Evolutionary conservation across 92 coral and sea anemone genomes (phyloP).

Genomic region (Palythoa grandis): DNA sequence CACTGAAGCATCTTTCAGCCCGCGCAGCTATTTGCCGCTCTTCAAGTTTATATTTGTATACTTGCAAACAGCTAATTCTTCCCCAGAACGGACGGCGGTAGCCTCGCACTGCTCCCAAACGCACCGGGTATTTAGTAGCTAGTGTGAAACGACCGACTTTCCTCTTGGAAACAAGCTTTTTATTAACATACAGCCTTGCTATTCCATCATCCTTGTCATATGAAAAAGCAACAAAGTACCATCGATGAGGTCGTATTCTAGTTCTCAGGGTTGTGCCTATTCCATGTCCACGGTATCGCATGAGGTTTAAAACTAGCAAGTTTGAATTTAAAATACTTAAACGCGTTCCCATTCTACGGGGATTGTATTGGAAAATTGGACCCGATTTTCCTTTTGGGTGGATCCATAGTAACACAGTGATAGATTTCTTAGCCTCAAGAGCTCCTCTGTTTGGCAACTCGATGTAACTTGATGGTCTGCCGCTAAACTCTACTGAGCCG

Average conservation of each 20-base stretch:
- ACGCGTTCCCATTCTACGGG: conserved; percentile 72
- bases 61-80: conserved; percentile 33
- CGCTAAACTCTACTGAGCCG: conserved; percentile 63
- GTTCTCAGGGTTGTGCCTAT: not conserved
- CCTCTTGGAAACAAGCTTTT: not conserved
- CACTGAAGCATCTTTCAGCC: conserved; percentile 33
- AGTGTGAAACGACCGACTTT: conserved; percentile 24
- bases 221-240: conserved; percentile 30
- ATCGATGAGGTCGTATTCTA: not conserved
- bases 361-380: conserved; percentile 76
- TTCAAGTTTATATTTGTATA: conserved; percentile 1
- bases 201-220: conserved; percentile 2
- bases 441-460: conserved; percentile 71
- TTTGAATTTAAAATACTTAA: conserved; percentile 68
- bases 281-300: conserved; percentile 56
- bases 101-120: conserved; percentile 35
- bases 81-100: conserved; percentile 33
- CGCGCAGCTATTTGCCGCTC: conserved; percentile 26
- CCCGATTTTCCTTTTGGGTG: conserved; percentile 69
- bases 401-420: conserved; percentile 80
- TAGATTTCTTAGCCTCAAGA: conserved; percentile 71
- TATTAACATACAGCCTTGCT: conserved; percentile 26
- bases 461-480: conserved; percentile 64
- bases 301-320: conserved; percentile 60
- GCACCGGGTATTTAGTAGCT: conserved; percentile 41